Conservation (phyloP, 2,113 vertebrate species). For the Plecotus auritus region DNA sequence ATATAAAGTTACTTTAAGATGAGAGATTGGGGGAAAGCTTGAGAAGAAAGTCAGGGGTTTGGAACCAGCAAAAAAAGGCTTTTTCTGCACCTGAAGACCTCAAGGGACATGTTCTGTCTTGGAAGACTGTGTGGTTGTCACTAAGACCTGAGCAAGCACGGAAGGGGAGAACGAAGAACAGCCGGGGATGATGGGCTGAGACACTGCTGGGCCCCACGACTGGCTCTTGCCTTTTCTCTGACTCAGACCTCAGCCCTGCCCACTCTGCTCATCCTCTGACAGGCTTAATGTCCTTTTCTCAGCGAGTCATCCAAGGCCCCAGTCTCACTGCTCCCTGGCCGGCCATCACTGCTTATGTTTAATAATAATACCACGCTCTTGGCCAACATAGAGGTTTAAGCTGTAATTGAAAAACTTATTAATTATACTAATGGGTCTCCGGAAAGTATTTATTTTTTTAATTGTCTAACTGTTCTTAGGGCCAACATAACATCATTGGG, state of each 20-base stretch:
- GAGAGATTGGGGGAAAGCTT: no score
- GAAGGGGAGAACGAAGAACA: no score
- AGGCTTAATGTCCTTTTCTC: accelerated
- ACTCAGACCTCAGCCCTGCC: accelerated
- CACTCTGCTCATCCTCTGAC: not conserved
- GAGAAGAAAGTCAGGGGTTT: not conserved
- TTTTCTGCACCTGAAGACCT: no score
- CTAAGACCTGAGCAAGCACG: accelerated
- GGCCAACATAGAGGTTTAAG: not conserved
- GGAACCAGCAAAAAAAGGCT: not conserved
- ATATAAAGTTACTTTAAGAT: not conserved
- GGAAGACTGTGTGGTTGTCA: not conserved
- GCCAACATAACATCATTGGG: not conserved
- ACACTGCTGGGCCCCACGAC: accelerated
- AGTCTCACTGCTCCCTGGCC: not conserved
- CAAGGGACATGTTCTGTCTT: not conserved
- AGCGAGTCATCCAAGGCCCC: not conserved
- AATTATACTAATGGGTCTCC: not conserved
- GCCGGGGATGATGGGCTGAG: no score
- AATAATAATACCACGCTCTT: not conserved
- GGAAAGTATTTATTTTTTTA: not conserved
- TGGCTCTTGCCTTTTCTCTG: accelerated
- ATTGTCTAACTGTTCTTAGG: not conserved
- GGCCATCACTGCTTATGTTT: not conserved
- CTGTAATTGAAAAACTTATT: not conserved